Evolutionary conservation across 1,140 invertebrate species (phyloP), one percentile per base, ranked within the genome.

Genomic region (Heliothis virescens): DNA sequence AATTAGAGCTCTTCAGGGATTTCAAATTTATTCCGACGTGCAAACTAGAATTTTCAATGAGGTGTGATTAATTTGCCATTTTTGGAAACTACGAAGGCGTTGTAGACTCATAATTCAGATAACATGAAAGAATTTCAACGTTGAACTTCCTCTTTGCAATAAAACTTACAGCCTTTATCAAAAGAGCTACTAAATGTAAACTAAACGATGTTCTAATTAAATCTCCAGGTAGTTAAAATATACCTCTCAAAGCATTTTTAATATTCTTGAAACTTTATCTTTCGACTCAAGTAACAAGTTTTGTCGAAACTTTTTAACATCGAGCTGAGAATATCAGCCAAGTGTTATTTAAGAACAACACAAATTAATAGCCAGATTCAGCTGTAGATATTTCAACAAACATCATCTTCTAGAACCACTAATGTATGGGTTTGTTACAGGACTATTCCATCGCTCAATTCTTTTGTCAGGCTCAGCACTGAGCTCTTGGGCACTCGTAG

Each of bases 401-500:
- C 15, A 3, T 16, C 5, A 9, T 16, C 18, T n/a, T 50, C 7
- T 12, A 21, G n/a, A 7, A 55, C 10, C 10, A 47, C 12, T 62
- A 63, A 75, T 50, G 2, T 15, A 65, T 18, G 47, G 65, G 57
- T 75, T 84, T 78, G 41, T 83, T 87, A 2, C 94, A 97, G 97
- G 97, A 74, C 94, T 99, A 16, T 99, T 99, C 90, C 98, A 98
- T 84, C 96, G 98, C 79, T 97, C 98, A 4, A 97, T 99, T 63
- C 95, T 99, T 0, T 96, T 99, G 87, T 98, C 98, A 2, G 99
- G 99, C 7, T 99, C 99, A 5, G 98, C 99, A 0, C 95, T 99
- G 13, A 98, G 98, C 57, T 98, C 97, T 0, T 99, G 98, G 99
- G 98, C 98, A 0, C 95, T 99, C 47, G 98, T 99, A 0, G 97